Conservation (phyloP, 2,113 vertebrate species). For the Hylia prasina region DNA sequence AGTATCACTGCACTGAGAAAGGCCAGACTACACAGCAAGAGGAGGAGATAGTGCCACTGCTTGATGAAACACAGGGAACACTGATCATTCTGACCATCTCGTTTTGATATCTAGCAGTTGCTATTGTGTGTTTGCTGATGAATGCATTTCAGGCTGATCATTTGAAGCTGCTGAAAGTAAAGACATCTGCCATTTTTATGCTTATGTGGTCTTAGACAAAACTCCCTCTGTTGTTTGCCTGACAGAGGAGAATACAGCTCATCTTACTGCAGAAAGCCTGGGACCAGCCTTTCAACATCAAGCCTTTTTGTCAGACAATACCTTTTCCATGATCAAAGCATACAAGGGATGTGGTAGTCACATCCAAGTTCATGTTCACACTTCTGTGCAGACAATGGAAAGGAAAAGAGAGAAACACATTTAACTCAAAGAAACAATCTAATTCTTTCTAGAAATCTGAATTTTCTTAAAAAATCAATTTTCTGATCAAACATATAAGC, state of each 20-base stretch:
- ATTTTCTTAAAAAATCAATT: not conserved
- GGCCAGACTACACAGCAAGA: slow-evolving; percentile 51
- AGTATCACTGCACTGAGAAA: slow-evolving; percentile 54
- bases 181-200: slow-evolving; percentile 72
- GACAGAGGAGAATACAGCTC: slow-evolving; percentile 80
- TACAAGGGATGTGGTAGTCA: slow-evolving; percentile 69
- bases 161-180: slow-evolving; percentile 65
- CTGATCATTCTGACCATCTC: slow-evolving; percentile 69
- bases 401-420: not conserved
- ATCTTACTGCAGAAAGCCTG: slow-evolving; percentile 64
- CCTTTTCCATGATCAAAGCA: slow-evolving; percentile 81
- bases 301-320: slow-evolving; percentile 74
- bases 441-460: not conserved
- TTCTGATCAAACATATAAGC: not conserved
- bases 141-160: slow-evolving; percentile 61
- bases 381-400: not conserved
- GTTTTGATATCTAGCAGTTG: slow-evolving; percentile 72
- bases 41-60: slow-evolving; percentile 60
- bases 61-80: slow-evolving; percentile 45
- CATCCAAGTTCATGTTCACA: slow-evolving; percentile 68
- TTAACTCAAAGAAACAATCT: not conserved
- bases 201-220: slow-evolving; percentile 78
- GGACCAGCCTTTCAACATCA: slow-evolving; percentile 68
- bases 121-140: slow-evolving; percentile 64
- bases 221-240: slow-evolving; percentile 76